Conservation (phyloP, 2,888 invertebrate species). For the Orchesella flavescens region DNA sequence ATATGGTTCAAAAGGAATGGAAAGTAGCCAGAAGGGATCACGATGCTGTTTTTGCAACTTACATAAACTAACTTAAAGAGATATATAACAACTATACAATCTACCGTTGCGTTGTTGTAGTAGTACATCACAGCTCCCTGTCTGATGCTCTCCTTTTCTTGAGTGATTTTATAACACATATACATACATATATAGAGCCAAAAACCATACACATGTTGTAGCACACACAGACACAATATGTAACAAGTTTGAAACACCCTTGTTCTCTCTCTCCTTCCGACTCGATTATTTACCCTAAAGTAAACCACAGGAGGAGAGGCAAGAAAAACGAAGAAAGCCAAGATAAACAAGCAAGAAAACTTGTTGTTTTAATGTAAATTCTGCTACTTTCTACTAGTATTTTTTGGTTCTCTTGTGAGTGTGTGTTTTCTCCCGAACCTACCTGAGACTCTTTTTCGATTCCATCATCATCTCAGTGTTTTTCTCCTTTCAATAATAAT, state of each 20-base stretch:
- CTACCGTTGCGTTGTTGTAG: too few relatives aligned
- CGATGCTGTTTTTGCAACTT: slow-evolving; percentile 26
- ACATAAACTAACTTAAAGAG: not conserved
- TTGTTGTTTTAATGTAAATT: slow-evolving; percentile 55
- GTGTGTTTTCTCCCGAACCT: not conserved
- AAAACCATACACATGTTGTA: too few relatives aligned
- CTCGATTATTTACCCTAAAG: slow-evolving; percentile 34
- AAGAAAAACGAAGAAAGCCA: slow-evolving; percentile 18
- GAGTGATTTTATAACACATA: too few relatives aligned
- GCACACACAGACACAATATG: too few relatives aligned
- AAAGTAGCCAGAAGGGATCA: slow-evolving; percentile 44
- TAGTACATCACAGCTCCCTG: not conserved
- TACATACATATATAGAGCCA: too few relatives aligned
- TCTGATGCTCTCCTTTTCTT: not conserved
- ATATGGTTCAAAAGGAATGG: slow-evolving; percentile 24
- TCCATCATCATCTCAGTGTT: slow-evolving; percentile 12
- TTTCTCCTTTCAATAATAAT: not conserved
- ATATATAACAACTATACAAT: too few relatives aligned
- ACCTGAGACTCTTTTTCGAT: slow-evolving; percentile 10
- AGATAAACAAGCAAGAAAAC: slow-evolving; percentile 55
- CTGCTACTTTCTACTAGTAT: slow-evolving; percentile 21
- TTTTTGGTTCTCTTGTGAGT: not conserved
- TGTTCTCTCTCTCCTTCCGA: not conserved
- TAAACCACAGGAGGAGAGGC: slow-evolving; percentile 35
- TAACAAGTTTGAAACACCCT: not conserved